Percentiles rank a stretch among this genome's conserved stretches.
Conservation (phyloP, 2,888 invertebrate species). For the Nomada fabriciana region DNA sequence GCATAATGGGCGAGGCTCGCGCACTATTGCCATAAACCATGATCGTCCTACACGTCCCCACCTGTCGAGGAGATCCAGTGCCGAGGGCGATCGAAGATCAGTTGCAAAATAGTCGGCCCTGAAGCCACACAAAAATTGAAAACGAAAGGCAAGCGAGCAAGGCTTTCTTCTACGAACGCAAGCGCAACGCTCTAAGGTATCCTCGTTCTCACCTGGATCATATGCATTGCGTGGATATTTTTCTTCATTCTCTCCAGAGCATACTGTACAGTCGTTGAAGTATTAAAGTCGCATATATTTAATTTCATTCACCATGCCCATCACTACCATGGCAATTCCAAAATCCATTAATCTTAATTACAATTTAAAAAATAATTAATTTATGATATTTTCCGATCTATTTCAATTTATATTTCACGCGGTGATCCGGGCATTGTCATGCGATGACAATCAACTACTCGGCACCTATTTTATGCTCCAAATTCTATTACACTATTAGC, state of each 20-base stretch:
- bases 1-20: conserved; percentile 80
- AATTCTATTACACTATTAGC: too few relatives aligned
- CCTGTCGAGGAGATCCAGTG: conserved; percentile 77
- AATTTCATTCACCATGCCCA: conserved; percentile 1
- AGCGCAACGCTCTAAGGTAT: conserved; percentile 16
- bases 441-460: too few relatives aligned
- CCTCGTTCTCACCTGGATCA: conserved; percentile 36
- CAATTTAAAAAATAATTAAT: too few relatives aligned
- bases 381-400: neutral
- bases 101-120: conserved; percentile 73
- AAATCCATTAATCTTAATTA: neutral
- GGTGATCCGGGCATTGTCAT: too few relatives aligned
- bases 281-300: neutral
- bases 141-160: conserved; percentile 50
- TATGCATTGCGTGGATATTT: neutral
- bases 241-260: neutral
- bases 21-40: conserved; percentile 79
- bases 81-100: conserved; percentile 69
- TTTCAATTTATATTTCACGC: neutral
- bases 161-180: conserved; percentile 48
- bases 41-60: conserved; percentile 83
- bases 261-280: too few relatives aligned
- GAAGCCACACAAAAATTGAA: conserved; percentile 54
- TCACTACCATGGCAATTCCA: neutral
- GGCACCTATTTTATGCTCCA: too few relatives aligned